Conservation (phyloP, 1,140 invertebrate species). For the Delia radicum region DNA sequence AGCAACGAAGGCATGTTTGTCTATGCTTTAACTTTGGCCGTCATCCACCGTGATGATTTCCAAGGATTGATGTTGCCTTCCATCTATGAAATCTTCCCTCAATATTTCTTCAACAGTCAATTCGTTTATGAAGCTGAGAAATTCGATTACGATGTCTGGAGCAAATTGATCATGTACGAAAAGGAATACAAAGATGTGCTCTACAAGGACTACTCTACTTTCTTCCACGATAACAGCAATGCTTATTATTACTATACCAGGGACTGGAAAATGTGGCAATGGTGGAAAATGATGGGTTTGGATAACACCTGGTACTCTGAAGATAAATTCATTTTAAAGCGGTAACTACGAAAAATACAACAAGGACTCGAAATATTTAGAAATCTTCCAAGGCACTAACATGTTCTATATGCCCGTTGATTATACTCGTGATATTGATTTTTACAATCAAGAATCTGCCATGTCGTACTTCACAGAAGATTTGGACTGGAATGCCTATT, state of each 20-base stretch:
- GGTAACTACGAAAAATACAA: slow-evolving; percentile 15
- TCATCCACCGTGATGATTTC: slow-evolving; percentile 60
- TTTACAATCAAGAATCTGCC: slow-evolving; percentile 59
- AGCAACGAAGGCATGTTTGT: slow-evolving; percentile 63
- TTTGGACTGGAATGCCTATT: slow-evolving; percentile 65
- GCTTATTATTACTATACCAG: slow-evolving; percentile 45
- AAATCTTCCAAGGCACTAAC: slow-evolving; percentile 23
- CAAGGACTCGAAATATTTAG: slow-evolving; percentile 20
- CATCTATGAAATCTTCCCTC: slow-evolving; percentile 63
- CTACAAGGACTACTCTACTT: slow-evolving; percentile 17
- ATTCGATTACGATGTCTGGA: slow-evolving; percentile 32
- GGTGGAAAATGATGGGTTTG: slow-evolving; percentile 54
- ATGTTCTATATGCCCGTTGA: slow-evolving; percentile 31
- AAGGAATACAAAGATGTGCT: slow-evolving; percentile 26
- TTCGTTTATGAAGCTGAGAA: slow-evolving; percentile 29
- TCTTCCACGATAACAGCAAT: slow-evolving; percentile 17
- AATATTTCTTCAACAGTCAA: slow-evolving; percentile 56
- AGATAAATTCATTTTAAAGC: slow-evolving; percentile 24
- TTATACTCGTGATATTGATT: slow-evolving; percentile 66
- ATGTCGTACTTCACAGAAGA: slow-evolving; percentile 71
- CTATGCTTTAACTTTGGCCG: slow-evolving; percentile 60
- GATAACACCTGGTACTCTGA: slow-evolving; percentile 30
- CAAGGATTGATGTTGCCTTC: slow-evolving; percentile 61
- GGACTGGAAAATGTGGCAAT: slow-evolving; percentile 53
- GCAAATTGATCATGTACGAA: slow-evolving; percentile 26